These are phyloP conservation scores for Apostichopus californicus DNA, from an alignment of 35 echinoderm and acorn worm genomes.

Conservation along the genomic window DNA sequence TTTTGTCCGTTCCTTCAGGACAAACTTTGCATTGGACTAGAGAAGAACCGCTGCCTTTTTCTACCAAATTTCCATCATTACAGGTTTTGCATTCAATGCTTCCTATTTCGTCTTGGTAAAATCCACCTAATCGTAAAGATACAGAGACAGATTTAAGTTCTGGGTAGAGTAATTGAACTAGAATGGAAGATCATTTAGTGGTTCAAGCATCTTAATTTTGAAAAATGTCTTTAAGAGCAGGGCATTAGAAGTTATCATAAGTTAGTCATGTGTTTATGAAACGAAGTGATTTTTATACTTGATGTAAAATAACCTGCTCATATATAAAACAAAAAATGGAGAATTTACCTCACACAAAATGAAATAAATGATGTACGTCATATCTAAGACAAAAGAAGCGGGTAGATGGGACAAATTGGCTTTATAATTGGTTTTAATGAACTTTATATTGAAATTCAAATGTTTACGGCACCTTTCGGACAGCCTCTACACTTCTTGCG, in stretches of 20 bases:
- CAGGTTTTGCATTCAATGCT: slow-evolving; percentile 19
- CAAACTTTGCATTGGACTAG: slow-evolving; percentile 44
- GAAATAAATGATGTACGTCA: not conserved
- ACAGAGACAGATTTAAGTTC: not conserved
- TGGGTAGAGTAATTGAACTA: not conserved
- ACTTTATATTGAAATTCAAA: not conserved
- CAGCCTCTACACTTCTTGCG: not conserved
- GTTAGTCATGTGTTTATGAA: not conserved
- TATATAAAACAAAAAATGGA: too few species aligned
- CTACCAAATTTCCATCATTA: slow-evolving; percentile 52
- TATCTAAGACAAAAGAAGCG: not conserved
- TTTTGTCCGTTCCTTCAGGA: slow-evolving; percentile 52
- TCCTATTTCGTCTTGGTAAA: slow-evolving; percentile 53
- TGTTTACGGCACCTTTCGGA: not conserved
- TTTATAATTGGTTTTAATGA: not conserved
- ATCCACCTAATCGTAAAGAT: slow-evolving; percentile 38
- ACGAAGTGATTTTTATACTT: too few species aligned
- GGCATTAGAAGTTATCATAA: not conserved
- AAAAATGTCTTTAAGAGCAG: not conserved
- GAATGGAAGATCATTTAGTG: not conserved
- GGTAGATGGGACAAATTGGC: not conserved
- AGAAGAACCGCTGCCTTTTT: not conserved
- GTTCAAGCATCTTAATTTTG: not conserved
- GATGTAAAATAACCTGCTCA: too few species aligned
- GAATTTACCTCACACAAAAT: too few species aligned